phyloP scores from a whole-genome alignment of 2,888 invertebrate species.

The Dicranocentrus wangi region DNA sequence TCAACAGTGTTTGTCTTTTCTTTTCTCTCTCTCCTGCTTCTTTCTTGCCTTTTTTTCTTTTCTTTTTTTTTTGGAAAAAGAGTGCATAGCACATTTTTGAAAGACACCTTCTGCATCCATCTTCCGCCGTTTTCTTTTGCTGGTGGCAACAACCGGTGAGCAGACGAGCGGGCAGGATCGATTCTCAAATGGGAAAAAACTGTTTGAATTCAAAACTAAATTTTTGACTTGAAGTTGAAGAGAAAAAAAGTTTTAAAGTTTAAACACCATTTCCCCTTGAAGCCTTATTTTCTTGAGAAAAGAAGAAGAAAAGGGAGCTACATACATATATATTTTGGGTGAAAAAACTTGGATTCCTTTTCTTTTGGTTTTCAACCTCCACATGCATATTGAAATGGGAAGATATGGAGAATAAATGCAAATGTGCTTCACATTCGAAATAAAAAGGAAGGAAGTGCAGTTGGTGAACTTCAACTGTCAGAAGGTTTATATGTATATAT shows the following conservation, averaged over 20 bases:
- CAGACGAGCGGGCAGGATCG: conserved; percentile 32
- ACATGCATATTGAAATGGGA: conserved; percentile 5
- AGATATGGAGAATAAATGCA: not conserved
- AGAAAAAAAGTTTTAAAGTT: conserved; percentile 37
- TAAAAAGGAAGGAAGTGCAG: not conserved
- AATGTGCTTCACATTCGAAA: not conserved
- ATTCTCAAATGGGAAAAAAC: conserved; percentile 7
- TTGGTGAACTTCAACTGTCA: conserved; percentile 8
- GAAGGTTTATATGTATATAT: not conserved
- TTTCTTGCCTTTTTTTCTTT: no score
- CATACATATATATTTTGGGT: not conserved
- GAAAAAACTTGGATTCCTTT: no score
- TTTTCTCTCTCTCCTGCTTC: no score
- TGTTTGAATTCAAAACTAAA: conserved; percentile 40
- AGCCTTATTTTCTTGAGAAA: not conserved
- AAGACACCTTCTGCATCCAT: conserved; percentile 37
- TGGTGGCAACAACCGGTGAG: no score
- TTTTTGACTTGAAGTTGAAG: conserved; percentile 26
- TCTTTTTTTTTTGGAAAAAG: no score
- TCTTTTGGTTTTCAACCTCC: no score
- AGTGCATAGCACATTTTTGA: not conserved
- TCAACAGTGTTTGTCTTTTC: conserved; percentile 19
- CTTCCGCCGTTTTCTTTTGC: conserved; percentile 3
- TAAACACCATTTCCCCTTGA: conserved; percentile 31
- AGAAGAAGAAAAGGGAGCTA: conserved; percentile 8